Base-by-base conservation (phyloP, 2,797 vertebrate genomes). In the Chaunax sp. region DNA sequence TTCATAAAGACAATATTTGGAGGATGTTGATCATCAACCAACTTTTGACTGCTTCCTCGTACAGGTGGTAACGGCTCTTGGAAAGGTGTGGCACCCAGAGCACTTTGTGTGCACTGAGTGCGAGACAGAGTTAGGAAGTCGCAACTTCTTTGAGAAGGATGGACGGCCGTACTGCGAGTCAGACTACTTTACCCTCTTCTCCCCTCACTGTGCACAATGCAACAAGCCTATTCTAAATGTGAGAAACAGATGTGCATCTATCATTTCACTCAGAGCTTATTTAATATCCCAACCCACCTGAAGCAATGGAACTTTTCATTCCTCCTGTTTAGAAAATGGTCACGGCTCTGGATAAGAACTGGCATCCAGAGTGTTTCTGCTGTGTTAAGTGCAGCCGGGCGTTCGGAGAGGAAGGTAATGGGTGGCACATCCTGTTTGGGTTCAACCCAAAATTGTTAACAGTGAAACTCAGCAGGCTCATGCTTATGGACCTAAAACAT, bases 281-380 rank as follows among this genome's bases (percentile, higher is more conserved):
- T 44, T 2, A 19, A 61, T 43, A 6, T 7, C 10, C 2, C 2
- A 51, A 23, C 23, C 23, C 5, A 18, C 14, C 28, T 72, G 28
- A 63, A 61, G n/a, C 28, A 22, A 6, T 38, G 37, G 38, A 15
- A 52, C 41, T 10, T 45, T 56, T 35, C 30, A 2, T 51, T 55
- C 33, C 1, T 63, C 44, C 60, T 30, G 2, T 77, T 46, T 50
- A 98, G 96, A 97, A 97, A 94, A 97, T 98, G 96, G 96, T 98
- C 55, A 98, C 96, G 0, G 96, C 96, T 49, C 88, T 98, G 87
- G 96, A 97, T 71, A 96, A 95, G 80, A 97, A 95, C 82, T 98
- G 96, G 96, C 96, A 98, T 83, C 96, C 96, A 0, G 96, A 97
- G 88, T 97, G 97, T 73, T 98, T 98, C 88, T 97, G 95, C 89